Evolutionary conservation across 1,140 invertebrate genomes (phyloP), one percentile per base, ranked within the genome.

Genomic region (Drosophila lini): DNA sequence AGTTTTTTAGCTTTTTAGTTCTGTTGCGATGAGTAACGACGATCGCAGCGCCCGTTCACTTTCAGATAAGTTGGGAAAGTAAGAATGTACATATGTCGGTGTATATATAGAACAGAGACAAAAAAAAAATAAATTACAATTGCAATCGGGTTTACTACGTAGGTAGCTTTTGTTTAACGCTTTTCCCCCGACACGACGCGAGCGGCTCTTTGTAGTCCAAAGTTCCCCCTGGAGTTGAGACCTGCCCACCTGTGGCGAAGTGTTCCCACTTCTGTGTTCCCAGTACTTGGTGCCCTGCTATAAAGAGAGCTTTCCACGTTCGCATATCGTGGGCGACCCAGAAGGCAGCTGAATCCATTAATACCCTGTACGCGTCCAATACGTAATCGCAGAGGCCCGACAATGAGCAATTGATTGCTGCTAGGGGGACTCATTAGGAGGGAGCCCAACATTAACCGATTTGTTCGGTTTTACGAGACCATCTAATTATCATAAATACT

Each of bases 51-150:
- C 78, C 83, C 83, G 83, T 78, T 88, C 83, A 86, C 83, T 86
- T 86, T 86, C 83, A 88, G 83, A 86, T 86, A 86, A 83, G 70
- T 88, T 83, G 83, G 82, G 82, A 86, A 88, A 86, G 83, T 86
- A 85, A 85, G 77, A 80, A 80, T 77, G 56, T 31, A 56, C 36
- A 45, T 22, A 38, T 50, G 45, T 64, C 44, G 7, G 61, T 63
- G 61, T 63, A 60, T 67, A 67, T 69, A 22, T 71, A 59, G 41
- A 76, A 76, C 40, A 58, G 58, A 63, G 40, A 55, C 38, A 74
- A 75, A 75, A 60, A 75, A 75, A 60, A 75, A 74, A 57, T 73
- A 86, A 88, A 88, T 86, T 88, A 86, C 82, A 86, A 88, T 88
- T 88, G 81, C 80, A 83, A 76, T 80, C 68, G 80, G 71, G 63